Conservation (phyloP, 1,140 invertebrate genomes). For the Carposina sasakii region DNA sequence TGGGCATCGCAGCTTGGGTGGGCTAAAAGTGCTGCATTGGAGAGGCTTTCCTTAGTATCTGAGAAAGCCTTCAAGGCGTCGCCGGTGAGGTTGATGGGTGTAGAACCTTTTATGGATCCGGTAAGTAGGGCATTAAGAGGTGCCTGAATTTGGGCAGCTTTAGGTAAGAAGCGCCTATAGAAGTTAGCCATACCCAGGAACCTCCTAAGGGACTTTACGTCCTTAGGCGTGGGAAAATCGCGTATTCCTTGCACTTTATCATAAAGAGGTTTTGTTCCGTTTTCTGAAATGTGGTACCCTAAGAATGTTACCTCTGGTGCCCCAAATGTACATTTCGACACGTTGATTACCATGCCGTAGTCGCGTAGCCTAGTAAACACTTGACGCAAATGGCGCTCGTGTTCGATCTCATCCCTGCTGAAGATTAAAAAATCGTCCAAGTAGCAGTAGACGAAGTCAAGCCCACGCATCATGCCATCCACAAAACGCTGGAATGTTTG, state of each 20-base stretch:
- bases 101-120: constrained; percentile 1
- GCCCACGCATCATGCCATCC: constrained; percentile 36
- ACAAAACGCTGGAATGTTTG: constrained; percentile 46
- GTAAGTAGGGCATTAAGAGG: constrained; percentile 3
- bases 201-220: neutral
- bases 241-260: constrained; percentile 1
- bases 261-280: neutral
- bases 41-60: no score
- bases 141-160: constrained; percentile 10
- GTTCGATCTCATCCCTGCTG: neutral
- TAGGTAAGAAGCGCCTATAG: constrained; percentile 7
- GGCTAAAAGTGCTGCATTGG: no score
- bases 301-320: constrained; percentile 2
- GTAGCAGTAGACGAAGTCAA: constrained; percentile 30
- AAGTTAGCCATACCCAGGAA: constrained; percentile 10
- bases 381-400: constrained; percentile 8
- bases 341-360: constrained; percentile 4
- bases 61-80: no score
- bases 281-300: neutral
- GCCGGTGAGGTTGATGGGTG: no score
- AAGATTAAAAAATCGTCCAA: constrained; percentile 15
- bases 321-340: constrained; percentile 7
- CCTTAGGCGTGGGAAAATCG: constrained; percentile 6
- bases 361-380: constrained; percentile 7
- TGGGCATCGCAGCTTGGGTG: no score